These are phyloP conservation scores for Drosophila lowei DNA, from an alignment of 1,140 invertebrate species.

Conservation along the genomic window DNA sequence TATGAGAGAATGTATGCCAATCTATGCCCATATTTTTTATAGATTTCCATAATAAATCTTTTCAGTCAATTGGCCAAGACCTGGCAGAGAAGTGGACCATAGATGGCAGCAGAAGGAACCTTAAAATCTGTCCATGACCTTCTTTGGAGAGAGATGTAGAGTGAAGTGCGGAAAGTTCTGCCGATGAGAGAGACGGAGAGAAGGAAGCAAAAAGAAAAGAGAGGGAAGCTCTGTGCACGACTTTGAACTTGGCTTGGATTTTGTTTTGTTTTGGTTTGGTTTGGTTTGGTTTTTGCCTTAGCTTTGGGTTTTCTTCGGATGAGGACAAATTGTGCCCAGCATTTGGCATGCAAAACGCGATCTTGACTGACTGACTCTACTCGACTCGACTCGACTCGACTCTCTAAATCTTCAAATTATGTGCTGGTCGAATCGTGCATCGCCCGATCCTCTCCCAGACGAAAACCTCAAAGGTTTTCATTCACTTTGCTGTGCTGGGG, in stretches of 20 bases:
- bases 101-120: slow-evolving; percentile 28
- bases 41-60: slow-evolving; percentile 80
- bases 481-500: slow-evolving; percentile 35
- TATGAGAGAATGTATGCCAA: slow-evolving; percentile 53
- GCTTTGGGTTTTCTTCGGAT: slow-evolving; percentile 25
- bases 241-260: slow-evolving; percentile 73
- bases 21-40: slow-evolving; percentile 74
- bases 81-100: slow-evolving; percentile 15
- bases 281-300: slow-evolving; percentile 14
- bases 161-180: slow-evolving; percentile 57
- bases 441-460: slow-evolving; percentile 35
- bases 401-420: slow-evolving; percentile 71
- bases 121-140: slow-evolving; percentile 79
- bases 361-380: slow-evolving; percentile 39
- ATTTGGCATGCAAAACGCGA: slow-evolving; percentile 75
- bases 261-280: slow-evolving; percentile 34
- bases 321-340: slow-evolving; percentile 66
- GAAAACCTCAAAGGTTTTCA: slow-evolving; percentile 43
- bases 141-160: slow-evolving; percentile 61
- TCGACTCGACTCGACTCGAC: slow-evolving; percentile 32
- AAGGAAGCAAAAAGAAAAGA: slow-evolving; percentile 7
- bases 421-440: slow-evolving; percentile 63
- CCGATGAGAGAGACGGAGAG: slow-evolving; percentile 47
- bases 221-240: slow-evolving; percentile 57
- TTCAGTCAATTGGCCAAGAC: slow-evolving; percentile 66